Conservation (phyloP, 1,140 invertebrate genomes). For the Calosoma granatense region DNA sequence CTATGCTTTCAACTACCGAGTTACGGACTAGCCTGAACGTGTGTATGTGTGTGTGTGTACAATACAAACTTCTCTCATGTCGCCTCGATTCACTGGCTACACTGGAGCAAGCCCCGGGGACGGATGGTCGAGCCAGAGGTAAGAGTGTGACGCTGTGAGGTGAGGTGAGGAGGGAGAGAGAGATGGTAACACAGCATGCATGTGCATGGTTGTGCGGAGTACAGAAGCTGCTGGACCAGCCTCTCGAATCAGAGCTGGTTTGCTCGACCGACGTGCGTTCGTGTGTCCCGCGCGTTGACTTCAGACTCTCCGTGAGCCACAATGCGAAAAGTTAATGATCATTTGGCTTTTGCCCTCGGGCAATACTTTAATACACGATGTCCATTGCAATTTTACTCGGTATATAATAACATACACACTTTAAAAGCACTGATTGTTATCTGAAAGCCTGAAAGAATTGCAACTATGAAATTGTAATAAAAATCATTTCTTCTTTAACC, state of each 20-base stretch:
- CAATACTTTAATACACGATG: background rate
- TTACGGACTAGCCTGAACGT: too few relatives aligned
- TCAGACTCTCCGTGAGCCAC: background rate
- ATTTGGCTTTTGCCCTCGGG: background rate
- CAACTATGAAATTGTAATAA: too few relatives aligned
- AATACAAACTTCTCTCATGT: too few relatives aligned
- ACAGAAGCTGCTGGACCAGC: background rate
- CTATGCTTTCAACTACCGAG: background rate
- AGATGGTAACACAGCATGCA: too few relatives aligned
- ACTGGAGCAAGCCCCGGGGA: too few relatives aligned
- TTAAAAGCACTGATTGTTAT: background rate
- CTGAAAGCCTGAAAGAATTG: too few relatives aligned
- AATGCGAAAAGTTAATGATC: background rate
- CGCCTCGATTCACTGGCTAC: too few relatives aligned
- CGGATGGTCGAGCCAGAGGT: too few relatives aligned
- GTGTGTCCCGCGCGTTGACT: background rate
- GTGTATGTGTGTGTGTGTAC: too few relatives aligned
- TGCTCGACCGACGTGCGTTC: background rate
- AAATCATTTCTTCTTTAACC: too few relatives aligned
- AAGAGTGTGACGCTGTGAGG: too few relatives aligned
- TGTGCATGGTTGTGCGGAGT: background rate
- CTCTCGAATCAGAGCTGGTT: background rate
- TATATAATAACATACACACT: background rate
- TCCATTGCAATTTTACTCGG: background rate
- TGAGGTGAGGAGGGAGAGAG: background rate